Evolutionary conservation across 35 echinoderm and acorn worm species (phyloP), one percentile per base, ranked within the genome.

Genomic region (Lytechinus pictus): DNA sequence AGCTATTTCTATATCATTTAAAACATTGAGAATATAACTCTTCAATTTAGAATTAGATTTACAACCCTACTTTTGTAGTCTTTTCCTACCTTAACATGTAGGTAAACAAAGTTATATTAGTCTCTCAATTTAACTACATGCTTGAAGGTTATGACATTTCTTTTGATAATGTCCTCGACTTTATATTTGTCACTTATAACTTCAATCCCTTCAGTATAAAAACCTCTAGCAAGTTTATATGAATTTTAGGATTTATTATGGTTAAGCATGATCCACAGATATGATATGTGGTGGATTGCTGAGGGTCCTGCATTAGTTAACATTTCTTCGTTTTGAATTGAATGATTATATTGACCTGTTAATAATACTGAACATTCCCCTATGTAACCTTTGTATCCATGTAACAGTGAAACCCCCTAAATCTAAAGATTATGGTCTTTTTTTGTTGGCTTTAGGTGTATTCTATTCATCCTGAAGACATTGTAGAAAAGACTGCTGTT

Each of bases 401-500:
- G 61, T 71, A 21, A 5, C 14, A 21, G 6, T 21, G 5, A 6
- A 71, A 21, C 4, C 14, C 6, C 14, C 5, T 21, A 71, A 71
- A 21, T 21, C 24, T 19, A 71, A 13, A 71, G 24, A 71, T 21
- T 21, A 71, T 21, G 24, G 55, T 66, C 10, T 13, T 66, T 66
- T 5, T 71, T 60, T 60, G 1, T 71, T 71, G 1, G 61, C 14
- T 71, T 89, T 19, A 89, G 87, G 52, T 51, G 19, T 89, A 89
- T 53, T 52, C 87, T 9, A 44, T 89, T 52, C 28, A 89, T 7
- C 87, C 28, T 89, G 87, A 89, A 53, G 87, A 89, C 9, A 89
- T 52, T 10, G 87, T 89, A 89, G 87, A 89, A 12, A 89, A 89
- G 87, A 89, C 28, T 89, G 87, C 87, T 7, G 9, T 89, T 10